Base-by-base conservation (phyloP, 2,113 vertebrate species). In the Brachyhypopomus gauderio region DNA sequence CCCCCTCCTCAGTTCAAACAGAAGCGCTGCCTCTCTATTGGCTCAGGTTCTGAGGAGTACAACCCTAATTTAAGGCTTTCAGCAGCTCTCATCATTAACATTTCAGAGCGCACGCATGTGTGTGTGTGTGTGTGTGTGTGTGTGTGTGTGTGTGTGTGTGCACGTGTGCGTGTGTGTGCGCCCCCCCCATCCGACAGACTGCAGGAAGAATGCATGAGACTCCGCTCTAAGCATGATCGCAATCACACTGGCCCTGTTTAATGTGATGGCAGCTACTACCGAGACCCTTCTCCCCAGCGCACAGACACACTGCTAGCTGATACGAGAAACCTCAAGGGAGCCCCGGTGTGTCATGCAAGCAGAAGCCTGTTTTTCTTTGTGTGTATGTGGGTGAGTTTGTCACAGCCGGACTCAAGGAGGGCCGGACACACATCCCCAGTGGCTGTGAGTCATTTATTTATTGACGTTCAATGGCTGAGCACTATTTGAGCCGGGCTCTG, bases 41-140 rank as follows among this genome's bases (percentile, higher is more conserved):
- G 81, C 48, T 55, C 81, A 7, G 63, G 75, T 60, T 75, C 72
- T 75, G 78, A 85, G 87, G 76, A 62, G 60, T 74, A 72, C 77
- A 75, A 38, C 77, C 81, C 81, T 86, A 85, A 86, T 86, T 87
- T 86, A 89, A 78, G 77, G 75, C 77, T 81, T 89, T 86, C 86
- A 85, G 73, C 77, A 45, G 23, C 66, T 58, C 76, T 79, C 81
- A 80, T 82, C 80, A 86, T 88, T 88, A 86, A 75, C 80, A 83
- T 84, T 85, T 82, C 64, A 78, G 67, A 25, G 55, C 74, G 83
- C 81, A 38, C 73, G 71, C 62, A 78, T 38, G 27, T 59, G 72
- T 23, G 55, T 66, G 38, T 67, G 63, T 58, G 22, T 62, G 74
- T 45, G 59, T 36, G 63, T 56, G 78, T 52, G 75, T 22, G 48